Percentiles rank a stretch among this genome's conserved stretches.
Evolutionary conservation across 2,888 invertebrate genomes (phyloP).

Genomic region (Eilema sororculum): DNA sequence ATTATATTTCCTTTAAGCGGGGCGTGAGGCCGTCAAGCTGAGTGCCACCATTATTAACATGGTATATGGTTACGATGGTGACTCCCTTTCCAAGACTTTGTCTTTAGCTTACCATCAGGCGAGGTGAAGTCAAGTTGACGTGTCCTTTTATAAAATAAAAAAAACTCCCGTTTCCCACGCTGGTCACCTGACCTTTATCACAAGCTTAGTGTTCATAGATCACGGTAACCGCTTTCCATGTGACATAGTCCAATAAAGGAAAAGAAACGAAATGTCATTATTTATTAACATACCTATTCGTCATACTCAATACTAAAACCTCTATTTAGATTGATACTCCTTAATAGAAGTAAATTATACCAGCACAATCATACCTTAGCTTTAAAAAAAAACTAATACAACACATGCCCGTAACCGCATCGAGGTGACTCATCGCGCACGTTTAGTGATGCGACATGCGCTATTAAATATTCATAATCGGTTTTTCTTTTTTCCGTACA

Average conservation of each 20-base stretch:
- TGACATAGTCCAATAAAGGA: neutral
- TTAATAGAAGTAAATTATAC: slow-evolving; percentile 47
- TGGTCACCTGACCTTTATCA: too few species aligned
- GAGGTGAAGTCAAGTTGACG: too few species aligned
- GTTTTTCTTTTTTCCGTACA: slow-evolving; percentile 26
- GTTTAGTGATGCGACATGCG: slow-evolving; percentile 50
- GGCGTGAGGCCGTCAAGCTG: too few species aligned
- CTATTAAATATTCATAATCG: slow-evolving; percentile 47
- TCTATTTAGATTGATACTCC: slow-evolving; percentile 26
- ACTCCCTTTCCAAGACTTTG: too few species aligned
- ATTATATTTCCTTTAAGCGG: too few species aligned
- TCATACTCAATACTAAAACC: slow-evolving; percentile 16
- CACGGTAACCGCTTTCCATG: neutral
- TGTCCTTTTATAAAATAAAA: too few species aligned
- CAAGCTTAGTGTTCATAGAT: too few species aligned
- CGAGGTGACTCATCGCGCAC: slow-evolving; percentile 64
- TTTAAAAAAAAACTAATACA: slow-evolving; percentile 47
- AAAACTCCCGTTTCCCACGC: too few species aligned
- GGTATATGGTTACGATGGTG: too few species aligned
- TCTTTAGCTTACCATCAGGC: too few species aligned
- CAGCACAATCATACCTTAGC: slow-evolving; percentile 40
- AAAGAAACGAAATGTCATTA: neutral
- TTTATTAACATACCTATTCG: slow-evolving; percentile 1
- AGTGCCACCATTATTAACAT: too few species aligned
- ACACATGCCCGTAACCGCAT: slow-evolving; percentile 54